Evolutionary conservation across 1,140 invertebrate species (phyloP).

Genomic region (Dryas iulia): DNA sequence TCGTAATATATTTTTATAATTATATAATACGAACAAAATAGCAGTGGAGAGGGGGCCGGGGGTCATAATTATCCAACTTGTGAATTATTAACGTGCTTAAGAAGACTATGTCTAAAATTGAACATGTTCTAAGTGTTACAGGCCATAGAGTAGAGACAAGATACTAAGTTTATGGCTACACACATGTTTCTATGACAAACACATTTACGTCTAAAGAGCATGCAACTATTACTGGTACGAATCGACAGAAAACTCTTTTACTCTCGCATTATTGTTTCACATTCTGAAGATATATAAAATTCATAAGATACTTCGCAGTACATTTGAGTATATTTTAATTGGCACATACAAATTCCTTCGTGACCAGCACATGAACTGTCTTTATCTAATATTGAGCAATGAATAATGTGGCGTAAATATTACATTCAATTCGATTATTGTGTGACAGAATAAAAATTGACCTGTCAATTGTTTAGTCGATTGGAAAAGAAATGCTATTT

Average conservation of each 20-base stretch:
- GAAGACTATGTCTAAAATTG: slow-evolving; percentile 44
- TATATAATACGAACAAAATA: not conserved
- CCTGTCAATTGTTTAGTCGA: not conserved
- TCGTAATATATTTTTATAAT: not conserved
- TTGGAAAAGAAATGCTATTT: not conserved
- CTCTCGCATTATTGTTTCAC: slow-evolving; percentile 17
- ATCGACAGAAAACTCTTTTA: slow-evolving; percentile 20
- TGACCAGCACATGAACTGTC: slow-evolving; percentile 54
- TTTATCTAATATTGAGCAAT: slow-evolving; percentile 49
- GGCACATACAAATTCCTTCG: slow-evolving; percentile 48
- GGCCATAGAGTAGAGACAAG: slow-evolving; percentile 53
- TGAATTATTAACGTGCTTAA: slow-evolving; percentile 38
- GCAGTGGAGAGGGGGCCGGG: not conserved
- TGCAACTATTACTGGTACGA: slow-evolving; percentile 56
- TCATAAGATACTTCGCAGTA: slow-evolving; percentile 50
- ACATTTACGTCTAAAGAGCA: slow-evolving; percentile 64
- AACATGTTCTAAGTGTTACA: slow-evolving; percentile 44
- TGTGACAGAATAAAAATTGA: not conserved
- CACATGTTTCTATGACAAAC: slow-evolving; percentile 66
- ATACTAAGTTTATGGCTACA: slow-evolving; percentile 60
- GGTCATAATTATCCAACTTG: slow-evolving; percentile 12
- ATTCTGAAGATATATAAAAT: slow-evolving; percentile 44
- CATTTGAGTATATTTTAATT: slow-evolving; percentile 45
- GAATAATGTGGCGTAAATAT: slow-evolving; percentile 10
- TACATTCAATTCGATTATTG: not conserved